Evolutionary conservation across 2,888 invertebrate genomes (phyloP).

Genomic region (Argyra leucocephala): DNA sequence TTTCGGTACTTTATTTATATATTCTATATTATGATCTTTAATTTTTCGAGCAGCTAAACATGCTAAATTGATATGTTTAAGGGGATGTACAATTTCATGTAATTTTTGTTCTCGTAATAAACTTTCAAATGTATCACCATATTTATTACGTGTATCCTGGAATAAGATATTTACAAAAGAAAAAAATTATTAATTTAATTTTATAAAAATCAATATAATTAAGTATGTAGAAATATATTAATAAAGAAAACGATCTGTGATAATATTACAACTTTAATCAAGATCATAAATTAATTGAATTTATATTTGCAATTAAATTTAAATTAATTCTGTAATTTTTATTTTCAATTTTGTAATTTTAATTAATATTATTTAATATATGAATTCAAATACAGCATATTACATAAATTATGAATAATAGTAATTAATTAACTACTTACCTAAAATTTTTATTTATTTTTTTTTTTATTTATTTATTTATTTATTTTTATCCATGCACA

Average conservation of each 20-base stretch:
- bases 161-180: conserved; percentile 17
- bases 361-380: too few species aligned
- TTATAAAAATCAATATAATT: not conserved
- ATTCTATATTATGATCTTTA: conserved; percentile 58
- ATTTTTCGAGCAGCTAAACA: conserved; percentile 80
- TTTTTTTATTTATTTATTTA: too few species aligned
- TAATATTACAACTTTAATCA: not conserved
- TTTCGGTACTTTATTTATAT: conserved; percentile 49
- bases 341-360: too few species aligned
- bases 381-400: too few species aligned
- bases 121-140: conserved; percentile 65
- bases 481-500: too few species aligned
- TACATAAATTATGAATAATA: too few species aligned
- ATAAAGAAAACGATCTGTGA: not conserved
- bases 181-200: not conserved
- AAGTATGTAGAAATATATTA: not conserved
- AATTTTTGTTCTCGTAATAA: conserved; percentile 53
- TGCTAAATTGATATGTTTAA: conserved; percentile 68
- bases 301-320: too few species aligned
- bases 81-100: conserved; percentile 60
- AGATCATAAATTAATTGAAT: too few species aligned
- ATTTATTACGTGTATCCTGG: conserved; percentile 57
- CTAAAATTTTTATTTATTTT: too few species aligned
- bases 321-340: too few species aligned
- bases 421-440: too few species aligned